Evolutionary conservation across 2,113 vertebrate species (phyloP).

Genomic region (Pomatostomus ruficeps): DNA sequence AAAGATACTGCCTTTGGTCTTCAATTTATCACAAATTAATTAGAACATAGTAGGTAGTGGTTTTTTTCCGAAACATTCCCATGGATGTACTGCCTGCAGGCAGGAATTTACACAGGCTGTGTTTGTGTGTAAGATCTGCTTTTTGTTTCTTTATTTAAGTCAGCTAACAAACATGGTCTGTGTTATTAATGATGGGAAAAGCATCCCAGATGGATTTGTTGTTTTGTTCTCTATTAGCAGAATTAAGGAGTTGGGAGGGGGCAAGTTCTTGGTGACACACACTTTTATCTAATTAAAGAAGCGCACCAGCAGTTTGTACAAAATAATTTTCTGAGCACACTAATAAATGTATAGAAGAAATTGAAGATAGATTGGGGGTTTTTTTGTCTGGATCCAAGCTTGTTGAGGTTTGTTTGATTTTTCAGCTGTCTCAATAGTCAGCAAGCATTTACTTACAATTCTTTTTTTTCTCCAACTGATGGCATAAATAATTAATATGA

Average conservation of each 20-base stretch:
- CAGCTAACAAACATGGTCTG: neutral
- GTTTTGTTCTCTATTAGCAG: neutral
- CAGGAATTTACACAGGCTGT: neutral
- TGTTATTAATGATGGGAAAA: neutral
- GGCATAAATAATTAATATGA: neutral
- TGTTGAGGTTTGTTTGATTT: neutral
- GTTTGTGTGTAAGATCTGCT: neutral
- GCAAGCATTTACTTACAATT: neutral
- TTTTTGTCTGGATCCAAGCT: neutral
- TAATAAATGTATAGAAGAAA: neutral
- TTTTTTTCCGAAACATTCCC: neutral
- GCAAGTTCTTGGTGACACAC: neutral
- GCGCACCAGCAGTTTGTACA: neutral
- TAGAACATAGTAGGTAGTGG: neutral
- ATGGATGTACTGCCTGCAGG: neutral
- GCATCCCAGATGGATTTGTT: neutral
- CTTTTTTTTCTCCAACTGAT: neutral
- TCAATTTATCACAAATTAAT: neutral
- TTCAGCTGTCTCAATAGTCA: neutral
- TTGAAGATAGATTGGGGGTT: neutral
- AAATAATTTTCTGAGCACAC: neutral
- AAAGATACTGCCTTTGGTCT: neutral
- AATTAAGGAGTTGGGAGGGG: neutral
- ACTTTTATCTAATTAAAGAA: slow-evolving; percentile 12
- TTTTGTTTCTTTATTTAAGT: neutral